Evolutionary conservation across 2,797 vertebrate species (phyloP).

Genomic region (Siniperca obscura): DNA sequence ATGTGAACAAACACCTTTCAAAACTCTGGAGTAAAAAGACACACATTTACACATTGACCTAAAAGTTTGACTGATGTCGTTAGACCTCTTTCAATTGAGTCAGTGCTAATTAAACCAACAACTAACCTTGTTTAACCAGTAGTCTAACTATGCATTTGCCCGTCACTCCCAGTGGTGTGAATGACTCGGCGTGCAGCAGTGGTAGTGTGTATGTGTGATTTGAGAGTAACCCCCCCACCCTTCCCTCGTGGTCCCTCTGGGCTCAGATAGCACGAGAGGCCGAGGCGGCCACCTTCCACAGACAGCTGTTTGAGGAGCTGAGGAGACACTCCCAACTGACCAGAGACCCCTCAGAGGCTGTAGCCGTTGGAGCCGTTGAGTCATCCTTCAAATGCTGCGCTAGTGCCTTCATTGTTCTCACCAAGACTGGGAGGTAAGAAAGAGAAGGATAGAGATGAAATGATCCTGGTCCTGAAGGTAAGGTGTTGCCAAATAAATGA

Average conservation of each 20-base stretch:
- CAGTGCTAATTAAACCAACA: neutral
- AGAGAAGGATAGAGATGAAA: constrained; percentile 2
- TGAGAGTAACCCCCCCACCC: constrained; percentile 70
- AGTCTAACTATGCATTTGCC: constrained; percentile 55
- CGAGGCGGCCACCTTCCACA: constrained; percentile 98
- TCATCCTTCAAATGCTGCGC: constrained; percentile 97
- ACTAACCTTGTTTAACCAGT: constrained; percentile 1
- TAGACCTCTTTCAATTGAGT: neutral
- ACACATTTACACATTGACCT: neutral
- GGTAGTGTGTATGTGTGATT: constrained; percentile 61
- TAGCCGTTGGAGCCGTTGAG: constrained; percentile 96
- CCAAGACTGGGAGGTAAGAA: constrained; percentile 97
- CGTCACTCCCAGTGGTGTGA: constrained; percentile 58
- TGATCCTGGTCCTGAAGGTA: constrained; percentile 56
- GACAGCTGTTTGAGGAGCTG: constrained; percentile 97
- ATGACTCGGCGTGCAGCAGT: constrained; percentile 34
- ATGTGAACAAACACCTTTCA: neutral
- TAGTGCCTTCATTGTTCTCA: constrained; percentile 95
- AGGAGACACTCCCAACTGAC: constrained; percentile 91
- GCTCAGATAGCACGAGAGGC: constrained; percentile 98
- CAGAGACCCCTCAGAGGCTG: constrained; percentile 94
- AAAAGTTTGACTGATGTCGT: neutral
- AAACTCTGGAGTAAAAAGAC: neutral
- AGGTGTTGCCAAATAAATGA: constrained; percentile 14
- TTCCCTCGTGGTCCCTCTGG: constrained; percentile 61